phyloP scores from a whole-genome alignment of 2,888 invertebrate genomes.

The Smittia aterrima region DNA sequence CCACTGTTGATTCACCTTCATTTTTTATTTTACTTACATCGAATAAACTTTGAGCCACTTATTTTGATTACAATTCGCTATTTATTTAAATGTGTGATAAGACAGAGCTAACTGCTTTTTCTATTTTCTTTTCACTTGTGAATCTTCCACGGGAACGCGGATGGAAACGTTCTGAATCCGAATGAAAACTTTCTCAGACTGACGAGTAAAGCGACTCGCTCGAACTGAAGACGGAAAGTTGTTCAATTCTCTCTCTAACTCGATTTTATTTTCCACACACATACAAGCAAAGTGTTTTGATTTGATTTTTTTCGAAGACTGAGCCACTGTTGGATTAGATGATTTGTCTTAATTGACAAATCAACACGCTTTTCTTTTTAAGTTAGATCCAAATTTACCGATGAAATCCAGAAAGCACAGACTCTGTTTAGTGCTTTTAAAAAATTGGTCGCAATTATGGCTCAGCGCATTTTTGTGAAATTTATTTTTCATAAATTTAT shows the following conservation, averaged over 20 bases:
- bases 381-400: too few species aligned
- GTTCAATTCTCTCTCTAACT: slow-evolving; percentile 4
- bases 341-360: too few species aligned
- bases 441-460: background rate
- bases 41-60: slow-evolving; percentile 23
- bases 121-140: slow-evolving; percentile 1
- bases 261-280: slow-evolving; percentile 10
- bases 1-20: slow-evolving; percentile 31
- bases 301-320: too few species aligned
- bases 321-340: too few species aligned
- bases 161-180: slow-evolving; percentile 40
- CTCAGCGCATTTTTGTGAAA: background rate
- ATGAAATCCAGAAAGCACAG: too few species aligned
- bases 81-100: background rate
- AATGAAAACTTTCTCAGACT: slow-evolving; percentile 30
- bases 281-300: background rate
- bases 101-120: slow-evolving; percentile 15
- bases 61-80: background rate
- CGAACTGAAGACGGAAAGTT: too few species aligned
- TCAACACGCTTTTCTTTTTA: too few species aligned
- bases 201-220: slow-evolving; percentile 5
- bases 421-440: background rate
- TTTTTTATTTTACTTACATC: slow-evolving; percentile 31
- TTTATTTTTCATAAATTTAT: background rate
- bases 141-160: slow-evolving; percentile 36